Conservation (phyloP, 2,113 vertebrate genomes). For the Aldabrachelys gigantea region DNA sequence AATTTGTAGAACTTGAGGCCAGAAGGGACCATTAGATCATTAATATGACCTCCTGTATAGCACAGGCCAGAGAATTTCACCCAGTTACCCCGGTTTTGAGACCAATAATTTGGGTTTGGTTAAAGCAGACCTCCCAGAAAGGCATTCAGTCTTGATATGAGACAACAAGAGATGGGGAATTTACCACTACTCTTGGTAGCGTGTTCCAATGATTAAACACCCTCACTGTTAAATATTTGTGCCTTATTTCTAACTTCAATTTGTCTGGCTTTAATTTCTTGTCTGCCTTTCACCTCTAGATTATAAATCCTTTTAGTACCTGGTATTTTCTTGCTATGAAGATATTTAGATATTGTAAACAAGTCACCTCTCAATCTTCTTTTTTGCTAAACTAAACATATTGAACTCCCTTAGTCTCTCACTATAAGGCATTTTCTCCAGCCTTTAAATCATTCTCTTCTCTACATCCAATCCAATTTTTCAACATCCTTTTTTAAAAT, state of each 20-base stretch:
- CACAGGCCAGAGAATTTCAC: not conserved
- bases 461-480: conserved; percentile 37
- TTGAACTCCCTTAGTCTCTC: conserved; percentile 28
- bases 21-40: not conserved
- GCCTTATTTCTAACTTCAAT: conserved; percentile 33
- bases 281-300: conserved; percentile 32
- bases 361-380: conserved; percentile 19
- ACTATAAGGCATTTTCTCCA: conserved; percentile 53
- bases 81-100: conserved; percentile 21
- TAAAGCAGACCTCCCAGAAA: conserved; percentile 1
- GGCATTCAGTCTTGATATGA: not conserved
- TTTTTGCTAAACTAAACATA: conserved; percentile 19
- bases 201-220: conserved; percentile 12
- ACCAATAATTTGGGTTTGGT: conserved; percentile 34
- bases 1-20: conserved; percentile 40
- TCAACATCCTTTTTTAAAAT: conserved; percentile 49
- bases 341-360: not conserved
- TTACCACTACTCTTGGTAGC: not conserved
- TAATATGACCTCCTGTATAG: not conserved
- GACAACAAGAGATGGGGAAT: not conserved
- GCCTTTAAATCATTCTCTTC: conserved; percentile 52
- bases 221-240: not conserved
- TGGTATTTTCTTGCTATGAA: not conserved
- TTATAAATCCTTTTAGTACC: conserved; percentile 39
- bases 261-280: conserved; percentile 30